phyloP scores from a whole-genome alignment of 2,888 invertebrate species.

The Meiosimyza decipiens region DNA sequence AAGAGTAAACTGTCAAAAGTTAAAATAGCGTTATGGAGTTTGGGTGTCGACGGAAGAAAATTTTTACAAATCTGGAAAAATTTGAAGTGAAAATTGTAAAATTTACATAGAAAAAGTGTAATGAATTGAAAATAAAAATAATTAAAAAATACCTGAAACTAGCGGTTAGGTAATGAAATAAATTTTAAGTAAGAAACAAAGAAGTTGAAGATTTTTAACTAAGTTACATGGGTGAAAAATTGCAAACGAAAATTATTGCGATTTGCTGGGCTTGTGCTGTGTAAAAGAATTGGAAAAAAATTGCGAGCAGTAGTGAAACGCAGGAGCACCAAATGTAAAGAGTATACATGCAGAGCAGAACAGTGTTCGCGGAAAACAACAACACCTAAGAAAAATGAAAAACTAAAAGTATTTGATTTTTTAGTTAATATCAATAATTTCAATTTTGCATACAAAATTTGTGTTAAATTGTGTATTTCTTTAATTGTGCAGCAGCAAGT shows the following conservation, averaged over 20 bases:
- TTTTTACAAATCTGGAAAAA: constrained; percentile 3
- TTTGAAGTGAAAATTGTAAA: constrained; percentile 45
- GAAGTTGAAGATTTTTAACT: background rate
- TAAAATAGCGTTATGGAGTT: constrained; percentile 56
- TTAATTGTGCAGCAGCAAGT: too few species aligned
- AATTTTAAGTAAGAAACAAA: constrained; percentile 23
- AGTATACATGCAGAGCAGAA: constrained; percentile 13
- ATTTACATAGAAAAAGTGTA: constrained; percentile 40
- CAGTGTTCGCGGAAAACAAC: background rate
- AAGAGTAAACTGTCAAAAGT: constrained; percentile 44
- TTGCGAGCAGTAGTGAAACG: background rate
- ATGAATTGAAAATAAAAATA: constrained; percentile 37
- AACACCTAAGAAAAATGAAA: background rate
- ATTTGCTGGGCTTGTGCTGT: constrained; percentile 15
- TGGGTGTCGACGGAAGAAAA: constrained; percentile 43
- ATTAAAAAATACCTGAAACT: constrained; percentile 43
- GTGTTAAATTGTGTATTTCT: too few species aligned
- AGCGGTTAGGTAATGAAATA: constrained; percentile 37
- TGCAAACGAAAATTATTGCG: constrained; percentile 12
- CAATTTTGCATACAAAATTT: background rate
- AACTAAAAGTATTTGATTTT: background rate
- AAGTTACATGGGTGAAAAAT: constrained; percentile 42
- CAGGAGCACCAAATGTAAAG: background rate
- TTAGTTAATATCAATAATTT: background rate
- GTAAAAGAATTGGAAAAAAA: constrained; percentile 4